Conservation (phyloP, 2,113 vertebrate genomes). For the Carlito syrichta region DNA sequence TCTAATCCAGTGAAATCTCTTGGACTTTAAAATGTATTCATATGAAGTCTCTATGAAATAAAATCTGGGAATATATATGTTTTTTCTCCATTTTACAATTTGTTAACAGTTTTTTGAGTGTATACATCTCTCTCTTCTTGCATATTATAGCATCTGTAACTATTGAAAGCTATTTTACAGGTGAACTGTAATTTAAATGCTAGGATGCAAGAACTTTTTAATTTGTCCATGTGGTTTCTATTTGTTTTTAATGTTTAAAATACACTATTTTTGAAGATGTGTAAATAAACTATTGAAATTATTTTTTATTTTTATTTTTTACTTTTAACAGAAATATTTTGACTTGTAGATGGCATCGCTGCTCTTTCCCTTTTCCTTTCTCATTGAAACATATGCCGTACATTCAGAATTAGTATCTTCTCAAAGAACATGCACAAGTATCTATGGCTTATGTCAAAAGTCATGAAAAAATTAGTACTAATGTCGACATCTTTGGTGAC, state of each 20-base stretch:
- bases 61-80: background rate
- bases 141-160: background rate
- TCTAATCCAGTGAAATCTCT: background rate
- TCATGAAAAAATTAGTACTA: background rate
- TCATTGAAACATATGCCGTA: background rate
- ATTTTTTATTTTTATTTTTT: background rate
- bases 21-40: constrained; percentile 12
- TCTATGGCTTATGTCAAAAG: background rate
- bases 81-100: background rate
- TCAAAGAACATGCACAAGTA: background rate
- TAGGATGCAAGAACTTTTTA: background rate
- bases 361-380: constrained; percentile 24
- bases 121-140: background rate
- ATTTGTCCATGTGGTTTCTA: background rate
- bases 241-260: constrained; percentile 24
- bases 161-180: background rate
- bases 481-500: background rate
- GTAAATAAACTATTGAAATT: background rate
- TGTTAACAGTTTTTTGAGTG: background rate
- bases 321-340: background rate
- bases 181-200: background rate
- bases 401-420: background rate
- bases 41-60: background rate
- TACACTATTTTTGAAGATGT: background rate
- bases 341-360: background rate